phyloP scores from a whole-genome alignment of 64 coral and sea anemone species.

The Stichodactyla helianthus region DNA sequence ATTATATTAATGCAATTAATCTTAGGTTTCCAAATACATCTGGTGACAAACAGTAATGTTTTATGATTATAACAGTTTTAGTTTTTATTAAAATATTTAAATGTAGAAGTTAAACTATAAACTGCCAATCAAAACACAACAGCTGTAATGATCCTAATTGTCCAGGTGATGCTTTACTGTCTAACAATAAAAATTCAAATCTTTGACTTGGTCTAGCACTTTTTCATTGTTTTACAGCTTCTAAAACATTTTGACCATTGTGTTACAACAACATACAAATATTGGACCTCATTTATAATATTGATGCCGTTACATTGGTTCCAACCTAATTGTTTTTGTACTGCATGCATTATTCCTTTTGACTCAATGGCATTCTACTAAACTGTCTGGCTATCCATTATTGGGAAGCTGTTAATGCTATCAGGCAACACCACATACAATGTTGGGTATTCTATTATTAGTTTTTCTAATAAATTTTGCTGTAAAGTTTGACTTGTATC shows the following conservation, averaged over 20 bases:
- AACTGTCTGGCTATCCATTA: neutral
- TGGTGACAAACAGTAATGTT: neutral
- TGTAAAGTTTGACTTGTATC: slow-evolving; percentile 49
- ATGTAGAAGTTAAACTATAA: too few species aligned
- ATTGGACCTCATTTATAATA: too few species aligned
- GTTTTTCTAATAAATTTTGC: slow-evolving; percentile 34
- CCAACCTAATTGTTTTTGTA: too few species aligned
- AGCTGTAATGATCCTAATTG: neutral
- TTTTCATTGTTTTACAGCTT: neutral
- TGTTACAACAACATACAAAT: too few species aligned
- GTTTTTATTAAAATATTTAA: neutral
- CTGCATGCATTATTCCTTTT: neutral
- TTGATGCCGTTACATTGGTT: too few species aligned
- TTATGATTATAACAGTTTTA: neutral
- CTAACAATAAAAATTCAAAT: neutral
- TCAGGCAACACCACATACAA: slow-evolving; percentile 69
- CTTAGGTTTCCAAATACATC: neutral
- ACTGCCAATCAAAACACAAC: neutral
- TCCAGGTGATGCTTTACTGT: neutral
- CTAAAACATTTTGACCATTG: too few species aligned
- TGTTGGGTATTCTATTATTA: slow-evolving; percentile 71
- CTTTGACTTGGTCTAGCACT: neutral
- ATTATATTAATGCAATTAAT: neutral
- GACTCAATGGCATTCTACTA: neutral
- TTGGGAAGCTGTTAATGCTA: slow-evolving; percentile 5